Evolutionary conservation across 2,888 invertebrate species (phyloP), one percentile per base, ranked within the genome.

Genomic region (Colletes collaris): DNA sequence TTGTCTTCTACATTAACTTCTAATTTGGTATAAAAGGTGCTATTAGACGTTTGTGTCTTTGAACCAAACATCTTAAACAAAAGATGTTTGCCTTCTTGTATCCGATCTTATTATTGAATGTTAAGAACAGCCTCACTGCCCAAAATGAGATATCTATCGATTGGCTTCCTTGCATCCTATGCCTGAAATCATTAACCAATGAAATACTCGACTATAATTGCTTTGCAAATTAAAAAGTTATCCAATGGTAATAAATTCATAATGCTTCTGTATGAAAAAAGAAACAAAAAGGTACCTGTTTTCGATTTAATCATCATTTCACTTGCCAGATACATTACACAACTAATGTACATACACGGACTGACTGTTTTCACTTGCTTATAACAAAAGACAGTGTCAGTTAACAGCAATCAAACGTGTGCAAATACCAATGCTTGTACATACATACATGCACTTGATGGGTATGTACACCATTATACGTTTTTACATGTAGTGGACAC

Each of bases 11-110:
- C 81, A 4, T 84, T 84, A 0, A 80, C 83, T 10, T 89, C 89
- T 67, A 93, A 80, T 81, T 93, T 90, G 0, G 92, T 91, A 69
- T 93, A 93, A 76, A 93, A 93, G 6, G 88, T 93, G 68, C 92
- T 92, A 8, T 89, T 91, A 0, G 91, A 82, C 3, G 90, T 87
- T 50, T 87, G 87, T 10, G 81, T 87, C 81, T 92, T 93, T n/a
- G 91, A 91, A 67, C 92, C 85, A 77, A 93, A 93, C 93, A 93
- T 93, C 69, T 92, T 92, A 82, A 89, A 84, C 35, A 87, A 79
- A 27, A 27, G 27, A 27, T 27, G 27, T 44, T 89, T 87, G 10
- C 81, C 74, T 72, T 85, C 79, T 74, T 81, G 76, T 44, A 72
- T 82, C 72, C 77, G 49, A 72, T 82, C 72, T 78, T 87, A 82